Evolutionary conservation across 1,140 invertebrate species (phyloP).

Genomic region (Elysia chlorotica): DNA sequence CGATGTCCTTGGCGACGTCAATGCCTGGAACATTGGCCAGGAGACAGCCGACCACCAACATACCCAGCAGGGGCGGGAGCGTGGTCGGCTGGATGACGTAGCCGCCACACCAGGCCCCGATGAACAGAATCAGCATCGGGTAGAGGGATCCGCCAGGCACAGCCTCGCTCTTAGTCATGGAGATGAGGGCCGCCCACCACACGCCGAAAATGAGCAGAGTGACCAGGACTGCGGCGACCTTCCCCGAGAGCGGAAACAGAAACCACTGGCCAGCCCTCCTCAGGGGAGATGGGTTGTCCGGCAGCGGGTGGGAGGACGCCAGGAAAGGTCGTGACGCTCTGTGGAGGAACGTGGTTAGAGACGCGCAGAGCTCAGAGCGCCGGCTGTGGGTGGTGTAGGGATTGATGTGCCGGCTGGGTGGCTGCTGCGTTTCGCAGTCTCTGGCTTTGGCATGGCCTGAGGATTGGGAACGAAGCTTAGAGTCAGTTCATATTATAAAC

Average conservation of each 20-base stretch:
- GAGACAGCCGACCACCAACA: conserved; percentile 59
- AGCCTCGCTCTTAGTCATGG: conserved; percentile 75
- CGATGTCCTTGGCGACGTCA: conserved; percentile 60
- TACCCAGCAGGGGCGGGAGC: conserved; percentile 75
- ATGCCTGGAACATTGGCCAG: conserved; percentile 59
- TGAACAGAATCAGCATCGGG: conserved; percentile 70
- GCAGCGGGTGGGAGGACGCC: conserved; percentile 39
- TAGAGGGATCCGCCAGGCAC: conserved; percentile 79
- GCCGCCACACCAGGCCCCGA: conserved; percentile 76
- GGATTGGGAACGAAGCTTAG: neutral
- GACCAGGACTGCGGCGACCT: conserved; percentile 37
- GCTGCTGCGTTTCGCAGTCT: neutral
- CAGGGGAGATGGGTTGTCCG: conserved; percentile 29
- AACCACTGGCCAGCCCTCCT: conserved; percentile 37
- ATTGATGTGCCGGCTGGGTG: neutral
- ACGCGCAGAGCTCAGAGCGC: neutral
- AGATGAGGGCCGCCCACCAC: conserved; percentile 76
- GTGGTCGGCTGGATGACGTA: conserved; percentile 77
- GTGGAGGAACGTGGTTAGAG: neutral
- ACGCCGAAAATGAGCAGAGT: conserved; percentile 63
- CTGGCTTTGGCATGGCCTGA: no score
- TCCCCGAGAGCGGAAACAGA: conserved; percentile 51
- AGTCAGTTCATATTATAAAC: neutral
- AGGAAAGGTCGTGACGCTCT: conserved; percentile 26
- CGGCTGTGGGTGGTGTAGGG: no score